Conservation (phyloP, 1,140 invertebrate species). For the Colletes gigas region DNA sequence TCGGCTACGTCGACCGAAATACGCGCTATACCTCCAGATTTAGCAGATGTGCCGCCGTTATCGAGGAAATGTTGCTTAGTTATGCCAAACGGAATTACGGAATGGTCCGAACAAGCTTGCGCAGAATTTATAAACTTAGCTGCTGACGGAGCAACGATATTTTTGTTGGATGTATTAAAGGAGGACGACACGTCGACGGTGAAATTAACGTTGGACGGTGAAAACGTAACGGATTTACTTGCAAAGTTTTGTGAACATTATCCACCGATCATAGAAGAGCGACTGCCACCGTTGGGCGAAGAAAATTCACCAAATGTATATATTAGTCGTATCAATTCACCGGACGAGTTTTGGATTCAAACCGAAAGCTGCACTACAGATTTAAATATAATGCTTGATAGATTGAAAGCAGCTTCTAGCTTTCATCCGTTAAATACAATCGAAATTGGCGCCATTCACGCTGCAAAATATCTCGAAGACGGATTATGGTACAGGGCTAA, state of each 20-base stretch:
- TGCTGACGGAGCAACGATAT: conserved; percentile 73
- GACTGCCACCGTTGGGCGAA: conserved; percentile 73
- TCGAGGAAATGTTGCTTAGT: conserved; percentile 75
- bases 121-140: conserved; percentile 69
- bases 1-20: conserved; percentile 70
- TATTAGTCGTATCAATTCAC: conserved; percentile 82
- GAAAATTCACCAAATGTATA: conserved; percentile 68
- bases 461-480: conserved; percentile 85
- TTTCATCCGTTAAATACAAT: conserved; percentile 79
- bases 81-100: conserved; percentile 58
- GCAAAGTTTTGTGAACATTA: conserved; percentile 52
- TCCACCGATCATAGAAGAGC: conserved; percentile 56
- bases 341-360: conserved; percentile 86
- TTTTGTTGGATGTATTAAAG: conserved; percentile 75
- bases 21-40: conserved; percentile 73
- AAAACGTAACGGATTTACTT: conserved; percentile 84
- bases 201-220: conserved; percentile 83
- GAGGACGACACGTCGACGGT: conserved; percentile 85
- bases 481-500: conserved; percentile 84
- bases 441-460: conserved; percentile 82
- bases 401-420: conserved; percentile 79
- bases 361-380: conserved; percentile 79
- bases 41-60: conserved; percentile 71
- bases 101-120: conserved; percentile 74
- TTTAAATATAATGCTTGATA: conserved; percentile 83